Percentiles rank a stretch among this genome's conserved stretches.
Conservation (phyloP, 1,140 invertebrate genomes). For the Bacillus rossius region DNA sequence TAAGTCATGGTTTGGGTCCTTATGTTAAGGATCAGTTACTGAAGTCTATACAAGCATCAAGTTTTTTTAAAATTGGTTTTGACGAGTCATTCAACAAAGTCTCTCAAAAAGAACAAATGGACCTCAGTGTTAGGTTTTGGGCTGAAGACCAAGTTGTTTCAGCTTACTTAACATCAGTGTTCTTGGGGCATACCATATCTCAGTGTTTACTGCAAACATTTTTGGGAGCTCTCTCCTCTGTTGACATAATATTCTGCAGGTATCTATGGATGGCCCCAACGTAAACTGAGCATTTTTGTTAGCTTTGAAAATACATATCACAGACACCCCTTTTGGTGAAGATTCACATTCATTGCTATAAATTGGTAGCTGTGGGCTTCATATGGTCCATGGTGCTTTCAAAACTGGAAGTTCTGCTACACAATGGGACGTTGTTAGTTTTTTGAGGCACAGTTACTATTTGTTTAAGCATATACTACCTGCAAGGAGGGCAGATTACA, state of each 20-base stretch:
- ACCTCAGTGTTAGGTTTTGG: slow-evolving; percentile 18
- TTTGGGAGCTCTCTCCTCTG: not conserved
- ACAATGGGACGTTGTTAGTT: not conserved
- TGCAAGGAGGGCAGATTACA: slow-evolving; percentile 12
- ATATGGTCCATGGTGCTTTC: slow-evolving; percentile 17
- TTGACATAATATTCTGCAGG: slow-evolving; percentile 10
- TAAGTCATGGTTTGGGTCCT: slow-evolving; percentile 19
- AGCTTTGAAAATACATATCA: too few species aligned
- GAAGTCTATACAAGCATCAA: not conserved
- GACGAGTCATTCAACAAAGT: slow-evolving; percentile 25
- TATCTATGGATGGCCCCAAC: slow-evolving; percentile 19
- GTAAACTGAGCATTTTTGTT: slow-evolving; percentile 14
- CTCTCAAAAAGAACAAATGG: slow-evolving; percentile 16
- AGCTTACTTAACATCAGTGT: slow-evolving; percentile 21
- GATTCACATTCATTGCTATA: slow-evolving; percentile 11
- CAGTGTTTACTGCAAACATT: slow-evolving; percentile 17
- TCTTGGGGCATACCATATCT: slow-evolving; percentile 15
- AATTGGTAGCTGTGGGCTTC: slow-evolving; percentile 23
- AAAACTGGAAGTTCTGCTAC: slow-evolving; percentile 14
- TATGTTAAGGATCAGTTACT: slow-evolving; percentile 20
- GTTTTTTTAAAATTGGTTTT: slow-evolving; percentile 18
- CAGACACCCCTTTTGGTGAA: not conserved
- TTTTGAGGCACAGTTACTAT: slow-evolving; percentile 11
- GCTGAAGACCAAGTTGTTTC: slow-evolving; percentile 13
- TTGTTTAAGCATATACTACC: slow-evolving; percentile 12